phyloP scores from a whole-genome alignment of 92 coral and sea anemone species.

The Heliopora coerulea region DNA sequence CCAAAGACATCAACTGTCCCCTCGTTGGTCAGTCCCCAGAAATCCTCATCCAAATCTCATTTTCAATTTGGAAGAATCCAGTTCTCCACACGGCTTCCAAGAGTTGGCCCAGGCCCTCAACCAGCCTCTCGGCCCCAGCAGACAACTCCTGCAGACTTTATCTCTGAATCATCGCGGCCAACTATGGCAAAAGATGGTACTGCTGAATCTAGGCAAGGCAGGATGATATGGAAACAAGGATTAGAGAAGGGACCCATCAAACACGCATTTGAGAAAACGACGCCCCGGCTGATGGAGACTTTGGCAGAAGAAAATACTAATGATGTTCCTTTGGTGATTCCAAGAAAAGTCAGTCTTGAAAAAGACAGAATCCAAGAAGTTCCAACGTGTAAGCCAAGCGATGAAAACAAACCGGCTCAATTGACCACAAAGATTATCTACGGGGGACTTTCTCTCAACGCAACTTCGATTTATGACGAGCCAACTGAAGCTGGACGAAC shows the following conservation, averaged over 20 bases:
- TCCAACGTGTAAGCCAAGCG: background rate
- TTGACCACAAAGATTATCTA: background rate
- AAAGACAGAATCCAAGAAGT: background rate
- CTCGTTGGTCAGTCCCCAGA: no score
- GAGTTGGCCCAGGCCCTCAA: background rate
- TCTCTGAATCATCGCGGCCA: no score
- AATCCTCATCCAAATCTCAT: no score
- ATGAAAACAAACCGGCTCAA: background rate
- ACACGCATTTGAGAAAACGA: no score
- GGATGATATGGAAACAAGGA: no score
- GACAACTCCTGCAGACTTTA: no score
- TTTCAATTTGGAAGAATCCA: background rate
- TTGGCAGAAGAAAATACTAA: background rate
- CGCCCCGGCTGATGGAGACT: background rate
- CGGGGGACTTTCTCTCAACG: background rate
- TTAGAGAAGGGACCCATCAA: no score
- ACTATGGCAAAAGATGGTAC: no score
- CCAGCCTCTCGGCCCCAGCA: no score
- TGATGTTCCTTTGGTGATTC: slow-evolving; percentile 1
- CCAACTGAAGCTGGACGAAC: background rate
- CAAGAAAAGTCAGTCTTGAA: background rate
- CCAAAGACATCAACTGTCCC: no score
- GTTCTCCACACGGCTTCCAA: background rate
- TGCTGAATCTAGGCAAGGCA: no score
- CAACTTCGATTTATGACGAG: background rate